Evolutionary conservation across 1,140 invertebrate species (phyloP), one percentile per base, ranked within the genome.

Genomic region (Anastrepha ludens): DNA sequence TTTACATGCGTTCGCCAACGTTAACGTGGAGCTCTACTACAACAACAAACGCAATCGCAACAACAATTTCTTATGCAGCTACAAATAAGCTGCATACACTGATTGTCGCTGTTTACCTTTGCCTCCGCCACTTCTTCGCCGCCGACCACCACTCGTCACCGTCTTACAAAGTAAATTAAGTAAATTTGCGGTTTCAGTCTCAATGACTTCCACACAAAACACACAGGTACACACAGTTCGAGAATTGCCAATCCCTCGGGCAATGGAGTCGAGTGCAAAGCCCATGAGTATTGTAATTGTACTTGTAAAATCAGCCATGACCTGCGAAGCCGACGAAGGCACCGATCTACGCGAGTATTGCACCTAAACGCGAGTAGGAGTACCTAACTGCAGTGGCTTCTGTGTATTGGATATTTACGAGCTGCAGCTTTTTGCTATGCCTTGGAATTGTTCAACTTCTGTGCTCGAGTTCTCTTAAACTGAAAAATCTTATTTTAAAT

Each of bases 151-250:
- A 39, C 29, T 67, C 64, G 64, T 39, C n/a, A 11, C 11, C 64
- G 15, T 29, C 15, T 78, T 50, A 55, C 74, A n/a, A 81, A 81
- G 74, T 81, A 81, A 81, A 81, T 81, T 81, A 50, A 81, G 74
- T 81, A 81, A 81, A 81, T 81, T 81, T 81, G 74, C 47, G 74
- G 74, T 81, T 81, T 81, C 74, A 81, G 74, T 81, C 74, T 81
- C 74, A 81, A 81, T 81, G 50, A 81, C 74, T 81, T 81, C 74
- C 74, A 81, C 74, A 58, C 58, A 50, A 55, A 13, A 29, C 20
- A 58, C 74, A 55, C 47, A 55, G 1, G 44, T 47, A 81, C 17
- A 58, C 41, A 70, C 1, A 67, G 20, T 39, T 29, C 11, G 20
- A 44, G 41, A 47, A 70, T 70, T 70, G 41, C 67, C 67, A 74